phyloP scores from a whole-genome alignment of 2,113 vertebrate species.

The Corythornis madagascariensis region DNA sequence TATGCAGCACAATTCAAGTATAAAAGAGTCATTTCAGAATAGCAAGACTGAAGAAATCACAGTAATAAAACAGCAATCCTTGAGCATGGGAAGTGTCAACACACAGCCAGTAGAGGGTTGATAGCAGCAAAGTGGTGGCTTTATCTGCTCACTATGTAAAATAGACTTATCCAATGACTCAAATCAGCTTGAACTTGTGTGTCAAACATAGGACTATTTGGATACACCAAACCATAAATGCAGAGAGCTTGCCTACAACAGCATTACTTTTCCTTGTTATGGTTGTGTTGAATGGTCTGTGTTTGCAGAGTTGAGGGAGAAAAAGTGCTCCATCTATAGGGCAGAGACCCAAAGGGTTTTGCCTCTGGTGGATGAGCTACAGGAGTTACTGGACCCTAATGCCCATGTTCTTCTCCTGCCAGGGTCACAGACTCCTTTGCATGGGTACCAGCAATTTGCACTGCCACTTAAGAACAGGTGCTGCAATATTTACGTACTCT shows the following conservation, averaged over 20 bases:
- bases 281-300: background rate
- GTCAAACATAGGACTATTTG: background rate
- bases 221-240: background rate
- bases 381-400: background rate
- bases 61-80: background rate
- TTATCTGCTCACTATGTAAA: background rate
- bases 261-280: background rate
- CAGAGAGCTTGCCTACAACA: background rate
- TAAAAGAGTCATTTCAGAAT: background rate
- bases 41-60: conserved; percentile 17
- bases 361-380: background rate
- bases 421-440: background rate
- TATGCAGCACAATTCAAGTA: background rate
- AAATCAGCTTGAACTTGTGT: background rate
- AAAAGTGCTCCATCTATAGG: background rate
- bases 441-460: background rate
- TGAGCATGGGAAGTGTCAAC: background rate
- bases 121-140: background rate
- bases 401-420: background rate
- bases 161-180: background rate
- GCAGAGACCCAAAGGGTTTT: background rate
- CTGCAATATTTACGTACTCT: background rate
- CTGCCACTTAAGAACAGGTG: background rate
- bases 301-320: background rate
- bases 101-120: background rate